Evolutionary conservation across 1,140 invertebrate species (phyloP).

Genomic region (Aphelenchoides besseyi): DNA sequence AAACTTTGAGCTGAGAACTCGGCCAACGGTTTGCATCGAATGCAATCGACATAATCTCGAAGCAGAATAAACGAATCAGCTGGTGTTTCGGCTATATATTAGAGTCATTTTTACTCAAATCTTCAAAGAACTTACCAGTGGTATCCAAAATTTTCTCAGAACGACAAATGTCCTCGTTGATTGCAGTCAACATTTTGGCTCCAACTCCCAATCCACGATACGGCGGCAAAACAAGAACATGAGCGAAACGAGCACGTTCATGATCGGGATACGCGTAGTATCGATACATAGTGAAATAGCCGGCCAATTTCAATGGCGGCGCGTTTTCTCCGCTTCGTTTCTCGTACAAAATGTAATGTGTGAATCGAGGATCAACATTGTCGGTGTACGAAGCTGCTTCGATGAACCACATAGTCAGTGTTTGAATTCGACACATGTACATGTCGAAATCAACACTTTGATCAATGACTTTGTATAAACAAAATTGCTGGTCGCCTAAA

Average conservation of each 20-base stretch:
- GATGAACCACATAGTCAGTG: conserved; percentile 88
- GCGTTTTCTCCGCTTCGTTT: neutral
- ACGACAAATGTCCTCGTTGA: conserved; percentile 75
- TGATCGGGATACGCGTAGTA: conserved; percentile 88
- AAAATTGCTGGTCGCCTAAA: conserved; percentile 27
- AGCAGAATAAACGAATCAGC: conserved; percentile 81
- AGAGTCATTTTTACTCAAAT: too few species aligned
- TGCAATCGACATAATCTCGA: conserved; percentile 81
- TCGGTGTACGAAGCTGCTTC: conserved; percentile 84
- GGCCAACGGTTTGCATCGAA: conserved; percentile 72
- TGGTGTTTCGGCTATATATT: conserved; percentile 81
- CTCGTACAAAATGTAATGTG: conserved; percentile 81
- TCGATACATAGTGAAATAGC: conserved; percentile 85
- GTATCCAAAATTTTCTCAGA: conserved; percentile 77
- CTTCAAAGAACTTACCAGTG: conserved; percentile 69
- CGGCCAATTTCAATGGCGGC: conserved; percentile 69
- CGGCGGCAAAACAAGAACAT: conserved; percentile 51
- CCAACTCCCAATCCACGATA: conserved; percentile 71
- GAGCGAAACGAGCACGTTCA: conserved; percentile 76
- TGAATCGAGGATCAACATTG: conserved; percentile 84
- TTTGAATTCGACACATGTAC: conserved; percentile 81
- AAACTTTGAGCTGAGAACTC: conserved; percentile 72
- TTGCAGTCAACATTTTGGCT: conserved; percentile 72
- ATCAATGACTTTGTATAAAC: conserved; percentile 50
- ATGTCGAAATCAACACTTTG: conserved; percentile 72